phyloP scores from a whole-genome alignment of 2,797 vertebrate species.

The Hephaestus fuliginosus region DNA sequence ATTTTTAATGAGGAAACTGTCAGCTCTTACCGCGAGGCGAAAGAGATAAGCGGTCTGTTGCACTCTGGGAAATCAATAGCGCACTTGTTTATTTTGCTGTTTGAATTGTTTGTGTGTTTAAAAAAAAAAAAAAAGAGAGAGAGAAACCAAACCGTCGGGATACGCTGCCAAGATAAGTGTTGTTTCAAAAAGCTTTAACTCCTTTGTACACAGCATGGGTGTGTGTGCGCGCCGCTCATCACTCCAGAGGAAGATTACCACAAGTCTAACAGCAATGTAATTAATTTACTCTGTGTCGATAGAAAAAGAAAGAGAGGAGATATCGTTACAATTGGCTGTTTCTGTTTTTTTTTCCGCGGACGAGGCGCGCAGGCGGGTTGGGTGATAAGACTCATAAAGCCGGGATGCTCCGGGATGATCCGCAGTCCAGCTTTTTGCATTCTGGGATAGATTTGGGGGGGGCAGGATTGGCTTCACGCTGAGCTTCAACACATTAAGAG shows the following conservation, averaged over 20 bases:
- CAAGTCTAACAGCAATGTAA: conserved; percentile 82
- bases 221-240: conserved; percentile 63
- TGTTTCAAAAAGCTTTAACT: conserved; percentile 78
- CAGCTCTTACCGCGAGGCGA: conserved; percentile 87
- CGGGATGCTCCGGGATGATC: conserved; percentile 59
- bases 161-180: conserved; percentile 82
- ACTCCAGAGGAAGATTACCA: conserved; percentile 84
- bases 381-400: conserved; percentile 69
- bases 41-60: conserved; percentile 88
- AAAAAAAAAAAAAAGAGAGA: conserved; percentile 49
- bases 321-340: conserved; percentile 79
- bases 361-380: conserved; percentile 19
- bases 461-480: conserved; percentile 46
- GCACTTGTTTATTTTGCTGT: conserved; percentile 93
- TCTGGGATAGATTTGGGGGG: conserved; percentile 53
- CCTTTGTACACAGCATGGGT: conserved; percentile 72
- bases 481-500: conserved; percentile 40
- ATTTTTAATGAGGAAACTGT: conserved; percentile 92
- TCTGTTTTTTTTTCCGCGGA: conserved; percentile 52
- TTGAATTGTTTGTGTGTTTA: conserved; percentile 91
- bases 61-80: conserved; percentile 90
- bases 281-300: conserved; percentile 82
- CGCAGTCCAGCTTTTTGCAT: conserved; percentile 66
- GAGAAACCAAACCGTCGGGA: conserved; percentile 75
- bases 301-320: conserved; percentile 71